Conservation (phyloP, 2,888 invertebrate species). For the Coelopa pilipes region DNA sequence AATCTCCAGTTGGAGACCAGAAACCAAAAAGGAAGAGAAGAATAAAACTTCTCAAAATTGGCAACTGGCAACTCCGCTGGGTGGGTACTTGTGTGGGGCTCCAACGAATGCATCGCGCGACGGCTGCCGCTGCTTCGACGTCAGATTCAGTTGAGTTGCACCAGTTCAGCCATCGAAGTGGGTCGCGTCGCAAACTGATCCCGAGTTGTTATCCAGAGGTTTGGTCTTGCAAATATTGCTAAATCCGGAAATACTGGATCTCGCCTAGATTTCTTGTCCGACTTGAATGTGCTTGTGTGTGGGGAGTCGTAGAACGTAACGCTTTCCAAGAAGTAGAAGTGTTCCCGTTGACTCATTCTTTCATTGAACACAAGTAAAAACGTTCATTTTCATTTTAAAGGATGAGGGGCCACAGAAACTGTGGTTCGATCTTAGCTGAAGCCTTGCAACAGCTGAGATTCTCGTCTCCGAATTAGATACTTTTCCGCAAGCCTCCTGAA, state of each 20-base stretch:
- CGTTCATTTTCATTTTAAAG: no score
- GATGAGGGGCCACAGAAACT: no score
- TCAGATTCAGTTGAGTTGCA: slow-evolving; percentile 23
- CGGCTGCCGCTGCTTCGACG: not conserved
- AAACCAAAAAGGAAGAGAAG: not conserved
- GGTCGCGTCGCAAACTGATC: not conserved
- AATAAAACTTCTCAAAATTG: not conserved
- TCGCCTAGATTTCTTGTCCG: not conserved
- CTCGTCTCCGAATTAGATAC: no score
- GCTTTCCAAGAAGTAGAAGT: no score
- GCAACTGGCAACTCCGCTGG: not conserved
- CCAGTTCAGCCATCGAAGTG: slow-evolving; percentile 8
- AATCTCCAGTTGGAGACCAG: not conserved
- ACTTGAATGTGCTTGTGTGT: not conserved
- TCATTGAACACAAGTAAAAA: no score
- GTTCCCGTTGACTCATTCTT: no score
- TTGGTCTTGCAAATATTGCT: not conserved
- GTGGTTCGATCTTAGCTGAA: no score
- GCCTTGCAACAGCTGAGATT: no score
- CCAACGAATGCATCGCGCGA: not conserved
- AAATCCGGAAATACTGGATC: slow-evolving; percentile 21
- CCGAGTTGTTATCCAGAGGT: not conserved
- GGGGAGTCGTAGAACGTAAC: not conserved
- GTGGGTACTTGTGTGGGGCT: not conserved
- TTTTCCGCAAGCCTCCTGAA: no score